A percentile compares a stretch with the other conserved stretches of the same genome.
phyloP scores from a whole-genome alignment of 2,113 vertebrate species.

The Leptocoma aspasia region DNA sequence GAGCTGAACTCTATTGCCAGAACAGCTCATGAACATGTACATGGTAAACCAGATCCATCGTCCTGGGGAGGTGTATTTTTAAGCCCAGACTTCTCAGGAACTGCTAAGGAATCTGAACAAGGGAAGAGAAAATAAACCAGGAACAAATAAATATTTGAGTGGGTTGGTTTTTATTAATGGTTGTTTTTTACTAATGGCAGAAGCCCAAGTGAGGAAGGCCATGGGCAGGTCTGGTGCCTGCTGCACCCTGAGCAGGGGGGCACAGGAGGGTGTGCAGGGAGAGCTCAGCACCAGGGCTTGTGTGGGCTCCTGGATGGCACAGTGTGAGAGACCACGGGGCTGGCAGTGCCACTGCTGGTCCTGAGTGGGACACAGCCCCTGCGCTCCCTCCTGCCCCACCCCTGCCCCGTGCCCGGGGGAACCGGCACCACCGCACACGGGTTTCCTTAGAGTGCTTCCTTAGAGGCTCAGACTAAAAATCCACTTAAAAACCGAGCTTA shows the following conservation, averaged over 20 bases:
- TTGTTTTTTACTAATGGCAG: background rate
- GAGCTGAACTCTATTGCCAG: background rate
- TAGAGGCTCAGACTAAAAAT: background rate
- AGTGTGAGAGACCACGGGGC: rapidly evolving
- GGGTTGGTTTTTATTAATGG: background rate
- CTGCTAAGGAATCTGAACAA: background rate
- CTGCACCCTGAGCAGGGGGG: background rate
- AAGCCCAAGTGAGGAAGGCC: background rate
- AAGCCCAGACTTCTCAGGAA: background rate
- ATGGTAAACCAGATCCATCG: background rate
- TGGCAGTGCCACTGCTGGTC: rapidly evolving
- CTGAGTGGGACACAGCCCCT: background rate
- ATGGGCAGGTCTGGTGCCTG: rapidly evolving
- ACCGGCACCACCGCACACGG: rapidly evolving
- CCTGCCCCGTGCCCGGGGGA: rapidly evolving
- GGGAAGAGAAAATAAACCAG: background rate
- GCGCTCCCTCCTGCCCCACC: too few species aligned
- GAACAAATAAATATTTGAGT: background rate
- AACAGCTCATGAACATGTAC: background rate
- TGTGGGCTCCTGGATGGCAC: background rate
- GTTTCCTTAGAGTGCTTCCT: background rate
- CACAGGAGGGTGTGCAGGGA: rapidly evolving
- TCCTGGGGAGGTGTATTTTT: background rate
- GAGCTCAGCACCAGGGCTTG: background rate
- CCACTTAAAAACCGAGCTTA: background rate